Base-by-base conservation (phyloP, 2,113 vertebrate species). In the Gymnogyps californianus region DNA sequence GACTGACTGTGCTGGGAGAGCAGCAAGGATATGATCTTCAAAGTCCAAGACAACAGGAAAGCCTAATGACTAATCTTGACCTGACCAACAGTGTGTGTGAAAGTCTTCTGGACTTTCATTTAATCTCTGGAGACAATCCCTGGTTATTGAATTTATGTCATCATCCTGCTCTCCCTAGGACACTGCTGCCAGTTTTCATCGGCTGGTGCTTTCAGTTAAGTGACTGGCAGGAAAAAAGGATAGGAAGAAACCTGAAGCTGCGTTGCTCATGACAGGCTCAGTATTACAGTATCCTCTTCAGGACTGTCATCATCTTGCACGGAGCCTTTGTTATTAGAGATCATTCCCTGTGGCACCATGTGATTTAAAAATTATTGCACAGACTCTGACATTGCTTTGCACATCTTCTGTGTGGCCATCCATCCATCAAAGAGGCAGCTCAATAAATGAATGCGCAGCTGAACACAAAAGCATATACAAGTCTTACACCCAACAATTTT, bases 361-460 rank as follows among this genome's bases (percentile, higher is more conserved):
- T 77, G 77, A 91, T 95, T 96, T 96, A 65, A 84, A 90, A 84
- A 90, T 77, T 92, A 92, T 66, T 92, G 52, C 83, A 67, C 74
- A 70, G 71, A 38, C 40, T 61, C 47, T 77, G 67, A 44, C 70
- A 79, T 46, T 84, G 61, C 57, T 89, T 78, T 91, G 74, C 62
- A 29, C 81, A 62, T 78, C 69, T 82, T 91, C 69, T 42, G 38
- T 76, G 62, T 62, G 74, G 78, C 74, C 55, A 72, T 65, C 52
- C 2, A 0, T 84, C 86, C 51, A 25, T 87, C 93, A 91, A 87
- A 90, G 58, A 89, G 29, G 36, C 76, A 79, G 72, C 66, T 90
- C 74, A 65, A 57, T 69, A 87, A 82, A 79, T 4, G n/a, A 75
- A 47, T 72, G 70, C 2, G 6, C 28, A 69, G 31, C 78, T 82